Evolutionary conservation across 2,113 vertebrate species (phyloP), one percentile per base, ranked within the genome.

Genomic region (Ranitomeya variabilis): DNA sequence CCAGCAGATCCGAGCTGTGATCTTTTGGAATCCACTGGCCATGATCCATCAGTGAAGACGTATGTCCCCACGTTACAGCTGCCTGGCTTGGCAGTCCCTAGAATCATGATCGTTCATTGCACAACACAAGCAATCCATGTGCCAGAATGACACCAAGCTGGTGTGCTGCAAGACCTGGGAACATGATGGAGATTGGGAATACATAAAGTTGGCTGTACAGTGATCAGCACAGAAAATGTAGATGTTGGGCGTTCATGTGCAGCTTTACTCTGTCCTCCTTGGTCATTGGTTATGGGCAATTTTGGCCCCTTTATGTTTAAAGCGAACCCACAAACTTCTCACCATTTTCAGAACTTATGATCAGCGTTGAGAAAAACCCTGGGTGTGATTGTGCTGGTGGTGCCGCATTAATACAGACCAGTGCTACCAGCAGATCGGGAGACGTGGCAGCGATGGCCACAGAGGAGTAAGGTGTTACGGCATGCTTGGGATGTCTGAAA

Each of bases 51-150:
- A 66, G 59, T 64, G 16, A 21, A 64, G 37, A 82, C 55, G 19
- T 64, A 64, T 81, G 55, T 45, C 60, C 80, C 60, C 19, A n/a
- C 16, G 16, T n/a, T 79, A n/a, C 60, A 83, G 59, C 80, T 83
- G 80, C 18, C 60, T n/a, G 12, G 19, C 80, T 74, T 81, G 45
- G 80, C 59, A 64, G 57, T 81, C 16, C 26, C 59, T 10, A 64
- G 59, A 66, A 37, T 83, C 19, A 66, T 23, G 64, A 60, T 52
- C 45, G 16, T 66, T 52, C 62, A 23, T 83, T 83, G 60, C 31
- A 60, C 80, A 66, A 66, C 37, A 51, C 51, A 66, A 66, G 45
- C 13, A 8, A 2, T 26, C 14, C 26, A 64, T 23, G 11, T 13
- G 23, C 4, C 15, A 74, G 71, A 19, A 74, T 45, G 26, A 45